Evolutionary conservation across 1,140 invertebrate genomes (phyloP).

Genomic region (Tachypleus tridentatus): DNA sequence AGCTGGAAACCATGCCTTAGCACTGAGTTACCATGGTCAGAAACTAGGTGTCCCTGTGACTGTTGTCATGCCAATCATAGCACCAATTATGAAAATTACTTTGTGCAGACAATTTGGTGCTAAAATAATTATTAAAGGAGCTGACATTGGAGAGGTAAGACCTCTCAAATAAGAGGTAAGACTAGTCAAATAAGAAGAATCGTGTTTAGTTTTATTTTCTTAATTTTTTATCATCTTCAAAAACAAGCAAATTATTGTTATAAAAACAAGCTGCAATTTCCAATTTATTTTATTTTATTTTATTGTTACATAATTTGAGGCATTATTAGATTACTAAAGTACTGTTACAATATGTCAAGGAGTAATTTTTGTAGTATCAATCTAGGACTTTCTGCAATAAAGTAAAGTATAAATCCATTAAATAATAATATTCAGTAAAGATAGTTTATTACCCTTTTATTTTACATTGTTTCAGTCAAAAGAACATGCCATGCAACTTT

Average conservation of each 20-base stretch:
- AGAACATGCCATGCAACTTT: constrained; percentile 56
- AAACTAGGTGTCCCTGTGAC: constrained; percentile 68
- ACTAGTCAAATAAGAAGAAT: no score
- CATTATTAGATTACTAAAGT: neutral
- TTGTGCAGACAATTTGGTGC: constrained; percentile 72
- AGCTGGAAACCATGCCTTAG: constrained; percentile 82
- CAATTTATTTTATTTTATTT: no score
- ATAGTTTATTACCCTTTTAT: no score
- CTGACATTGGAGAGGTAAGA: constrained; percentile 61
- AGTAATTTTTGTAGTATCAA: no score
- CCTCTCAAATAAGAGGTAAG: no score
- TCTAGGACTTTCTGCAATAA: no score
- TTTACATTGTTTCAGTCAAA: constrained; percentile 43
- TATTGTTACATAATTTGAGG: neutral
- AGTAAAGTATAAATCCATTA: no score
- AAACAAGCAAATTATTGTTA: no score
- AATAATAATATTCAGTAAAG: no score
- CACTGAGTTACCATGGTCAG: constrained; percentile 73
- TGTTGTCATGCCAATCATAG: constrained; percentile 84
- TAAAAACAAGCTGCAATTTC: no score
- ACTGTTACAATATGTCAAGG: constrained; percentile 13
- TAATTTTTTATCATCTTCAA: no score
- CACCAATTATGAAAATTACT: constrained; percentile 87
- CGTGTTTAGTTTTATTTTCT: no score
- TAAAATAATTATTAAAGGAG: constrained; percentile 66